phyloP scores from a whole-genome alignment of 2,113 vertebrate species.

The Lycocorax pyrrhopterus region DNA sequence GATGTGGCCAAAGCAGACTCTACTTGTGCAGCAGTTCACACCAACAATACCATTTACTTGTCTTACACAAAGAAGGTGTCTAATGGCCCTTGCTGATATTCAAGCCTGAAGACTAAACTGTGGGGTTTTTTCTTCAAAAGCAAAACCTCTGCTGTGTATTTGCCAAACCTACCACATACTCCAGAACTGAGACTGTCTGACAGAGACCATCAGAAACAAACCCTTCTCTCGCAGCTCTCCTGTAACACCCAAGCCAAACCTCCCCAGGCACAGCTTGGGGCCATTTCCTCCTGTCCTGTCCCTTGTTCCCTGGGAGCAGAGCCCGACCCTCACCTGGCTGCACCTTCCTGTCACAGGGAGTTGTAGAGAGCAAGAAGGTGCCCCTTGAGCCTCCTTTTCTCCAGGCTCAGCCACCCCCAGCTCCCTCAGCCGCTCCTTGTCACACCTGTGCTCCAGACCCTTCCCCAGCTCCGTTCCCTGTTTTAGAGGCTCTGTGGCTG shows the following conservation, averaged over 20 bases:
- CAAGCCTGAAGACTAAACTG: background rate
- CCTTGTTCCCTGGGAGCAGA: background rate
- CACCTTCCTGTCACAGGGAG: too few relatives aligned
- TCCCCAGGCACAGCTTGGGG: background rate
- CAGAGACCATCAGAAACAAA: background rate
- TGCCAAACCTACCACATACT: background rate
- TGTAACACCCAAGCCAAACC: background rate
- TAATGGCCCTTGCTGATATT: background rate
- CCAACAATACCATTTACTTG: background rate
- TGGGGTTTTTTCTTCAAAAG: background rate
- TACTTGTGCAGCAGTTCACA: background rate
- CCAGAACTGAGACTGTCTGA: background rate
- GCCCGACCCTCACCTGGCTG: too few relatives aligned
- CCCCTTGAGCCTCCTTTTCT: background rate
- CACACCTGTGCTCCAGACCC: background rate
- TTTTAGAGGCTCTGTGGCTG: too few relatives aligned
- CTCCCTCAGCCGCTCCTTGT: rapidly evolving
- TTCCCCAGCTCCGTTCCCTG: rapidly evolving
- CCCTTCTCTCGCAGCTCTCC: too few relatives aligned
- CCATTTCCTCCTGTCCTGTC: rapidly evolving
- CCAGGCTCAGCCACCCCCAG: background rate
- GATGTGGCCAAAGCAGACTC: background rate
- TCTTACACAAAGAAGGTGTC: background rate
- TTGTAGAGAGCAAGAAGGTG: background rate
- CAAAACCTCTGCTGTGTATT: background rate